Evolutionary conservation across 1,140 invertebrate species (phyloP).

Genomic region (Globodera rostochiensis): DNA sequence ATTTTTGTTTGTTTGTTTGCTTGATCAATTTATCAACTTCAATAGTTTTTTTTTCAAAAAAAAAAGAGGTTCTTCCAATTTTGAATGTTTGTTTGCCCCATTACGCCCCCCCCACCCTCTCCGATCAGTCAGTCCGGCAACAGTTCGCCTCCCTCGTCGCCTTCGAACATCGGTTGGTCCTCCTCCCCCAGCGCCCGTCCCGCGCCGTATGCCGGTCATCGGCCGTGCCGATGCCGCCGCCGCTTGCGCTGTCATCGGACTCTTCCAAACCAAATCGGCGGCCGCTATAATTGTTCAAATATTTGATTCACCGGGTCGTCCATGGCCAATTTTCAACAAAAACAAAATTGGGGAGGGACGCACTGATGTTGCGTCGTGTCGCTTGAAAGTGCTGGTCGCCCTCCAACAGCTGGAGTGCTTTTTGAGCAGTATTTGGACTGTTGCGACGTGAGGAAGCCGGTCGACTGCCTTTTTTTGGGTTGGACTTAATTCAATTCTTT

Average conservation of each 20-base stretch:
- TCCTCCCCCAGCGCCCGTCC: conserved; percentile 67
- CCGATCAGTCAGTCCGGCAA: conserved; percentile 76
- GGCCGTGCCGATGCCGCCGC: conserved; percentile 75
- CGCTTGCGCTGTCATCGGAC: conserved; percentile 75
- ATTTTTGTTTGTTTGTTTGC: background rate
- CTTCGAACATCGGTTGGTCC: conserved; percentile 77
- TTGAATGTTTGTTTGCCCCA: background rate
- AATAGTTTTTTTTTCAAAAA: background rate
- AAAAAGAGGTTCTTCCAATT: background rate
- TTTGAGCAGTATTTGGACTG: conserved; percentile 30
- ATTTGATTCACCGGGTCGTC: background rate
- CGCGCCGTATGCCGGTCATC: conserved; percentile 74
- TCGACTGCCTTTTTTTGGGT: conserved; percentile 14
- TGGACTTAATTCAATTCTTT: background rate
- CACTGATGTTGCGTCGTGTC: conserved; percentile 55
- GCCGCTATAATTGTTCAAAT: conserved; percentile 45
- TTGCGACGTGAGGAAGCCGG: conserved; percentile 25
- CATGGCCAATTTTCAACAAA: background rate
- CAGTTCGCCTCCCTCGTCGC: conserved; percentile 78
- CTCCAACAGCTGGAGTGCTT: conserved; percentile 45
- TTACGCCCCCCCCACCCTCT: background rate
- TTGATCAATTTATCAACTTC: background rate
- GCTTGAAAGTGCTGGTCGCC: conserved; percentile 44
- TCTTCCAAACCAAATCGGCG: conserved; percentile 73
- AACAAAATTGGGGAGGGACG: background rate